Base-by-base conservation (phyloP, 2,797 vertebrate genomes). In the Acestrorhynchus altus region DNA sequence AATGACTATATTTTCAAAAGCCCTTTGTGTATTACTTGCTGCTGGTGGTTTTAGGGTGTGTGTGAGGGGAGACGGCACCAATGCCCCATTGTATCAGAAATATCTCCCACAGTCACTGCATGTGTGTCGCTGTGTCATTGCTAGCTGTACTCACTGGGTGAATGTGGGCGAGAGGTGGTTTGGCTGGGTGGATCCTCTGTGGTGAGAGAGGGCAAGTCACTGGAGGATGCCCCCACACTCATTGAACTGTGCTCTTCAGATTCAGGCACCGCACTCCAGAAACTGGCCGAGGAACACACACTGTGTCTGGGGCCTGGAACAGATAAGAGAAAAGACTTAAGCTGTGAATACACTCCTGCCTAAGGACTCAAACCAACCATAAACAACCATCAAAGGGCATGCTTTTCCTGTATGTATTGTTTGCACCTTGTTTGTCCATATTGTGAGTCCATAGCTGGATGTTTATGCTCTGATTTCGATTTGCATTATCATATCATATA, bases 211-310 rank as follows among this genome's bases (percentile, higher is more conserved):
- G 90, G 92, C 76, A 95, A 91, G 81, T 95, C 94, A 57, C 92
- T 89, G 80, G 93, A 93, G 0, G 93, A 95, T 22, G 90, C 91
- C 61, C 87, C 92, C 54, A 93, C 80, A 82, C 94, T 96, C 44
- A 92, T 26, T 0, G 82, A 88, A 68, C 83, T 85, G 67, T 76
- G 77, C 73, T 83, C 86, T 31, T 85, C 86, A 20, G 84, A 95
- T 8, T 90, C 84, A 44, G 56, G 87, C 8, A 87, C 86, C 44
- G 82, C 86, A 79, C 90, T 92, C 83, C 91, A 91, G 66, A 94
- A 89, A 67, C 91, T 92, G 80, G 78, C 87, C 0, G 93, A 93
- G 77, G 93, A 93, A 61, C 87, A 88, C 15, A 84, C 74, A 18
- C 86, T 89, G 67, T 87, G 81, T 42, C 86, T 83, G 68, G 72